phyloP scores from a whole-genome alignment of 2,888 invertebrate genomes.

The Lordiphosa andalusiaca region DNA sequence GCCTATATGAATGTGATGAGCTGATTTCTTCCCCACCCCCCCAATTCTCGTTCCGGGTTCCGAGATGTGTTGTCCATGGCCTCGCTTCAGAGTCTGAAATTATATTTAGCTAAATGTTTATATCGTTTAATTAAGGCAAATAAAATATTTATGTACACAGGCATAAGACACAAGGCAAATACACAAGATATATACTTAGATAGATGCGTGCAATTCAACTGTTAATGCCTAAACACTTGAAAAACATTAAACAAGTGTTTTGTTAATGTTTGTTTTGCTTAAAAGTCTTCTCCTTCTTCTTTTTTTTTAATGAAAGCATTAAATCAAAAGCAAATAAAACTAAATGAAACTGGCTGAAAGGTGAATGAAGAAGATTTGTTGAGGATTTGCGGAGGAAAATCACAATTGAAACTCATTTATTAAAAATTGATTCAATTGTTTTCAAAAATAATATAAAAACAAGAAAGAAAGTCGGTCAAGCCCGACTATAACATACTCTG shows the following conservation, averaged over 20 bases:
- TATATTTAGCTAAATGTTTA: constrained; percentile 64
- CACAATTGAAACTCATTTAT: too few relatives aligned
- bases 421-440: too few relatives aligned
- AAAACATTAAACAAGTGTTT: constrained; percentile 69
- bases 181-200: neutral
- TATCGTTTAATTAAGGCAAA: constrained; percentile 71
- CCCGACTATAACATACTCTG: too few relatives aligned
- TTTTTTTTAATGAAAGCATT: constrained; percentile 22
- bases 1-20: constrained; percentile 23
- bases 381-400: too few relatives aligned
- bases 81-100: constrained; percentile 54
- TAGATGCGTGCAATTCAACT: constrained; percentile 15
- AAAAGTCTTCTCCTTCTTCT: constrained; percentile 43
- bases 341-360: neutral
- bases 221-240: constrained; percentile 65
- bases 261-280: constrained; percentile 72
- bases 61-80: constrained; percentile 28
- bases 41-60: constrained; percentile 28
- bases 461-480: too few relatives aligned
- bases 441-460: too few relatives aligned
- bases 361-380: too few relatives aligned
- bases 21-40: too few relatives aligned
- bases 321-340: constrained; percentile 11
- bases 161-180: constrained; percentile 17
- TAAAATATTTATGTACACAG: constrained; percentile 63